Evolutionary conservation across 1,140 invertebrate genomes (phyloP).

Genomic region (honey bee (Apis mellifera)): DNA sequence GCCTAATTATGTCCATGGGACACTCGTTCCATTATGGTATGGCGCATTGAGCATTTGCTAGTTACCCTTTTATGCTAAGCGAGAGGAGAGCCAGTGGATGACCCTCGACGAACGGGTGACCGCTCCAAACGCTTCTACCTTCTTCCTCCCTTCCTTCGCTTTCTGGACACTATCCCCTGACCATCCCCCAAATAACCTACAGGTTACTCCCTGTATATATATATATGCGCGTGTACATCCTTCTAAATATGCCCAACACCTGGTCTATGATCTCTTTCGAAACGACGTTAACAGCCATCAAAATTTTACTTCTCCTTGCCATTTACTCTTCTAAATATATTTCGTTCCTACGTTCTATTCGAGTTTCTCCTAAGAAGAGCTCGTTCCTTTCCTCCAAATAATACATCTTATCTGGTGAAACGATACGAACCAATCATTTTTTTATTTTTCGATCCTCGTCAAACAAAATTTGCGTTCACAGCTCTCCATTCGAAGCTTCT

Average conservation of each 20-base stretch:
- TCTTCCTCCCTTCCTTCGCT: conserved; percentile 53
- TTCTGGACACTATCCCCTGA: conserved; percentile 73
- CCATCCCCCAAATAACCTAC: conserved; percentile 63
- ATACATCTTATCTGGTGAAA: no score
- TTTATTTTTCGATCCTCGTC: no score
- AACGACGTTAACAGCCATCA: no score
- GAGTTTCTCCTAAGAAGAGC: no score
- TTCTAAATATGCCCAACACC: conserved; percentile 47
- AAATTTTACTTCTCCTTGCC: no score
- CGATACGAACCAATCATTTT: no score
- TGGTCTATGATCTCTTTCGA: neutral
- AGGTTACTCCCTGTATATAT: conserved; percentile 56
- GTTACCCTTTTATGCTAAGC: conserved; percentile 81
- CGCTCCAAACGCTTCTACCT: conserved; percentile 51
- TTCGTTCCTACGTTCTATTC: no score
- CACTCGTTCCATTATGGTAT: conserved; percentile 75
- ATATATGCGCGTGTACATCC: conserved; percentile 60
- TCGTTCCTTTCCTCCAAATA: no score
- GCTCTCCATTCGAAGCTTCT: no score
- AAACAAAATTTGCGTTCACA: no score
- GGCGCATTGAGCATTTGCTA: conserved; percentile 72
- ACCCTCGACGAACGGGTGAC: conserved; percentile 67
- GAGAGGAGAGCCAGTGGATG: conserved; percentile 76
- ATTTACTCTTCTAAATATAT: no score
- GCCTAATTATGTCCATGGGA: conserved; percentile 80